A percentile compares a stretch with the other conserved stretches of the same genome.
phyloP scores from a whole-genome alignment of 2,113 vertebrate species.

The Mus spicilegus region DNA sequence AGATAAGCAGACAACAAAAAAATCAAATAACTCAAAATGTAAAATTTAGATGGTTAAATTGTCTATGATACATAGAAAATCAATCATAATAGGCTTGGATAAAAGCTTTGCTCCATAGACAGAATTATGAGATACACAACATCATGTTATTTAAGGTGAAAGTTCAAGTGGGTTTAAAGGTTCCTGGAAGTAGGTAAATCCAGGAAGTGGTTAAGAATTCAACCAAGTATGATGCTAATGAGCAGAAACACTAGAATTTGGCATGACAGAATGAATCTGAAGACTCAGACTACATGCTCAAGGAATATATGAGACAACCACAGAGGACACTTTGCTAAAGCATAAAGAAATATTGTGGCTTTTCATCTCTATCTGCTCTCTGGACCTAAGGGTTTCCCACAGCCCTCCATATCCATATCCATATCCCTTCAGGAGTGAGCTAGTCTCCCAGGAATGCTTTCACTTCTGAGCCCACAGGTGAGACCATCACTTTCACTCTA shows the following conservation, averaged over 20 bases:
- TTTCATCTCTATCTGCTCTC: too few relatives aligned
- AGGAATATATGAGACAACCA: neutral
- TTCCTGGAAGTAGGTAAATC: neutral
- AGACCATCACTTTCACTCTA: too few relatives aligned
- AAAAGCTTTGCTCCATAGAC: neutral
- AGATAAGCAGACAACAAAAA: neutral
- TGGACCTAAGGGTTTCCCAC: too few relatives aligned
- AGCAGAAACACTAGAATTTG: neutral
- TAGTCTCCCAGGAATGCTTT: too few relatives aligned
- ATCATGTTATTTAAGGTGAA: constrained; percentile 1
- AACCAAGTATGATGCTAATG: neutral
- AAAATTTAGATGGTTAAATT: neutral
- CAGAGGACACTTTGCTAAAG: neutral
- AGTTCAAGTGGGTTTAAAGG: neutral
- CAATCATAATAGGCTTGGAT: neutral
- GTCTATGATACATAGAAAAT: neutral
- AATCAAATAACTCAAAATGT: neutral
- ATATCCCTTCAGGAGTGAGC: too few relatives aligned
- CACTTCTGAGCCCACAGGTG: too few relatives aligned
- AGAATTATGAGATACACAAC: constrained; percentile 39
- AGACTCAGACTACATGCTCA: neutral
- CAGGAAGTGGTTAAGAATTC: neutral
- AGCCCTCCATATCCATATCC: too few relatives aligned
- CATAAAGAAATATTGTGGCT: too few relatives aligned
- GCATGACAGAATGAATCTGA: neutral